phyloP scores from a whole-genome alignment of 2,113 vertebrate species.

The Pachycephala philippinensis region DNA sequence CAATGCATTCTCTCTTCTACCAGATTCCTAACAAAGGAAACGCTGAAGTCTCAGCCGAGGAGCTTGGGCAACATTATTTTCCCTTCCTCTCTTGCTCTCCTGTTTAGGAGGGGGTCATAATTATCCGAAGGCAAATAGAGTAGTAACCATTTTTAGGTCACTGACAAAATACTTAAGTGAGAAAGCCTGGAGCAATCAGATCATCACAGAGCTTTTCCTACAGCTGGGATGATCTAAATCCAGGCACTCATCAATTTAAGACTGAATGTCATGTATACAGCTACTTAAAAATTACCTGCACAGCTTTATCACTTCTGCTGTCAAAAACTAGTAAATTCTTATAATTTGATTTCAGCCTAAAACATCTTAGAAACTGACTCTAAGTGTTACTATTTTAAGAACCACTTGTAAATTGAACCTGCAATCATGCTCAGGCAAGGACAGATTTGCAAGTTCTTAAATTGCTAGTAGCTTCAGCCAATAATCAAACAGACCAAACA shows the following conservation, averaged over 20 bases:
- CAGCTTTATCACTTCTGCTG: slow-evolving; percentile 57
- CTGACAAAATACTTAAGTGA: slow-evolving; percentile 5
- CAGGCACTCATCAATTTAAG: slow-evolving; percentile 22
- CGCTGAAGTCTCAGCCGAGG: neutral
- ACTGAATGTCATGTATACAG: slow-evolving; percentile 15
- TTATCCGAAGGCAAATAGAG: neutral
- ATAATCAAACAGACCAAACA: slow-evolving; percentile 42
- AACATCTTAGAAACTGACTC: slow-evolving; percentile 39
- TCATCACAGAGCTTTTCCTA: slow-evolving; percentile 14
- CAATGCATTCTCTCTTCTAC: neutral
- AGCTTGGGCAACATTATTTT: neutral
- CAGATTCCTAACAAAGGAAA: neutral
- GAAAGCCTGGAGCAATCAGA: slow-evolving; percentile 27
- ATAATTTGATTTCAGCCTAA: slow-evolving; percentile 58
- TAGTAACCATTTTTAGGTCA: slow-evolving; percentile 21
- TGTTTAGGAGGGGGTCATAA: neutral
- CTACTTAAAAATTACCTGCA: slow-evolving; percentile 60
- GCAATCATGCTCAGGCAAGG: slow-evolving; percentile 6
- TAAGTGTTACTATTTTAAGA: slow-evolving; percentile 63
- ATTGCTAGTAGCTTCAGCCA: slow-evolving; percentile 32
- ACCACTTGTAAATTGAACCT: slow-evolving; percentile 48
- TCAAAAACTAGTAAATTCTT: slow-evolving; percentile 67
- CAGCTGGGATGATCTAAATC: slow-evolving; percentile 40
- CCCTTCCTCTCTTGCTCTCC: neutral
- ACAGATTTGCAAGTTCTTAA: slow-evolving; percentile 39